A percentile compares a stretch with the other conserved stretches of the same genome.
Conservation (phyloP, 2,113 vertebrate genomes). For the Cygnus buccinator region DNA sequence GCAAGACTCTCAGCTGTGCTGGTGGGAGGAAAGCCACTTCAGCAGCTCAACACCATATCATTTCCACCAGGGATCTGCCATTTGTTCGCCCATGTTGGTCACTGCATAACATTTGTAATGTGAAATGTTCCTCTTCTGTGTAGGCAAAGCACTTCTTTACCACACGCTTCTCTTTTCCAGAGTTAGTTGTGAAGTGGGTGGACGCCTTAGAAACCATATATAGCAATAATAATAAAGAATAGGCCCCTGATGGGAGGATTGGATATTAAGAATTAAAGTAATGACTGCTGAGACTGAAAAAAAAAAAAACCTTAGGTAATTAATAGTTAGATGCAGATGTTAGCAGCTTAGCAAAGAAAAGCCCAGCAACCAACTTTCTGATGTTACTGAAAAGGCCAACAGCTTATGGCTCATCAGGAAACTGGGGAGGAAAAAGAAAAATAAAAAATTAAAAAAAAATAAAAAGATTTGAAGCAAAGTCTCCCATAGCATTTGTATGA, state of each 20-base stretch:
- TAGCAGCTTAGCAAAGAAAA: conserved; percentile 27
- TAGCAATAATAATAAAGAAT: conserved; percentile 10
- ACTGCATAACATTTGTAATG: neutral
- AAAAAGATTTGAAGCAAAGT: neutral
- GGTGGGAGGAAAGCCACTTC: conserved; percentile 43
- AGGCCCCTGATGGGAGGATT: conserved; percentile 36
- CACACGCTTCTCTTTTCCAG: neutral
- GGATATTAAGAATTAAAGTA: conserved; percentile 37
- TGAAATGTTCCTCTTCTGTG: conserved; percentile 19
- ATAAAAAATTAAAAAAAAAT: neutral
- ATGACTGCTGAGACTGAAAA: neutral
- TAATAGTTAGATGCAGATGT: conserved; percentile 23
- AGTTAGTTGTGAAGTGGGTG: conserved; percentile 46
- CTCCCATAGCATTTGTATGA: neutral
- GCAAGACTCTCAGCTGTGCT: neutral
- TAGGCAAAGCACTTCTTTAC: conserved; percentile 47
- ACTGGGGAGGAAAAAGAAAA: neutral
- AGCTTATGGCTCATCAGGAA: neutral
- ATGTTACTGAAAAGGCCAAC: conserved; percentile 31
- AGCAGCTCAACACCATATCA: neutral
- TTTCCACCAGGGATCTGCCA: neutral
- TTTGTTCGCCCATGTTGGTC: neutral
- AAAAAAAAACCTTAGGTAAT: neutral
- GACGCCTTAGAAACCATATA: conserved; percentile 48
- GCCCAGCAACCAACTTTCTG: neutral